phyloP scores from a whole-genome alignment of 2,113 vertebrate species.

The Gasterosteus aculeatus region DNA sequence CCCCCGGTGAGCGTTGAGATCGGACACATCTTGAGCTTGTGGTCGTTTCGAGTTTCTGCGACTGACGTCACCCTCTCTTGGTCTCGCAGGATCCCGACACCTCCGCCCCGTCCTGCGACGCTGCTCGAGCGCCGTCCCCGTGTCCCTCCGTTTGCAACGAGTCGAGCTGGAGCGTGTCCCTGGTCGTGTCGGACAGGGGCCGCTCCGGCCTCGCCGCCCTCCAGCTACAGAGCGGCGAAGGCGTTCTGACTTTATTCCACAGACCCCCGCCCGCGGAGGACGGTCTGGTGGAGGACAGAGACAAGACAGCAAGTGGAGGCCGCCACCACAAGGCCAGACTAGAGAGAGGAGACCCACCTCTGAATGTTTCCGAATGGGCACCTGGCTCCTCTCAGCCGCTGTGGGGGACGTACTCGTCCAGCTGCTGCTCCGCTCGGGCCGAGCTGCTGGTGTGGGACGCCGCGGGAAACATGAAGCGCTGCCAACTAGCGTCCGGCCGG shows the following conservation, averaged over 20 bases:
- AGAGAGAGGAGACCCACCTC: conserved; percentile 58
- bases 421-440: conserved; percentile 77
- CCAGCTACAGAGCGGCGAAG: conserved; percentile 71
- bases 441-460: conserved; percentile 74
- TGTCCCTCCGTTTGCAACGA: conserved; percentile 67
- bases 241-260: conserved; percentile 66
- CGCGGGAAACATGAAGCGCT: conserved; percentile 71
- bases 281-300: not conserved
- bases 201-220: conserved; percentile 78
- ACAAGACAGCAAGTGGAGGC: conserved; percentile 1
- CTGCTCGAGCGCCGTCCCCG: conserved; percentile 47
- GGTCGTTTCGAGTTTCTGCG: not conserved
- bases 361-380: conserved; percentile 71
- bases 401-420: conserved; percentile 72
- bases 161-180: conserved; percentile 73
- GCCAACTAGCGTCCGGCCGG: conserved; percentile 68
- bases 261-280: conserved; percentile 40
- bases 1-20: conserved; percentile 64
- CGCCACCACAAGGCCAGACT: conserved; percentile 45
- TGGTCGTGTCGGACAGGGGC: conserved; percentile 77
- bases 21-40: not conserved
- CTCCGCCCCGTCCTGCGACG: conserved; percentile 73
- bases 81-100: conserved; percentile 71
- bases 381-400: conserved; percentile 58
- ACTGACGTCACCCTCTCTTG: not conserved